Evolutionary conservation across 1,140 invertebrate species (phyloP).

Genomic region (Cecropterus lyciades): DNA sequence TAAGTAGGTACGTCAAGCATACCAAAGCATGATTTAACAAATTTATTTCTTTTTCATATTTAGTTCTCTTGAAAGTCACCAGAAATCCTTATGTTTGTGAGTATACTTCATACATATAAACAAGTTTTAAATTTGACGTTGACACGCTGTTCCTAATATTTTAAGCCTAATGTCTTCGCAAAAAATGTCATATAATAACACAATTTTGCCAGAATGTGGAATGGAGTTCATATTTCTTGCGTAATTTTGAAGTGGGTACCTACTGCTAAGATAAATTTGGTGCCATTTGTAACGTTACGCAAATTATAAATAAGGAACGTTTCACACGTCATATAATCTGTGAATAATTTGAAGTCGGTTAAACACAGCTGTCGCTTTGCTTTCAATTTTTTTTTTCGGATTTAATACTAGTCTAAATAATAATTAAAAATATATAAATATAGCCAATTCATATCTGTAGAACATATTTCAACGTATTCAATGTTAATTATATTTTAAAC

Average conservation of each 20-base stretch:
- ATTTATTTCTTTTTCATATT: constrained; percentile 3
- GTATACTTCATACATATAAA: too few species aligned
- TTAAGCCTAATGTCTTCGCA: constrained; percentile 4
- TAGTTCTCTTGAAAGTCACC: too few species aligned
- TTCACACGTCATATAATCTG: neutral
- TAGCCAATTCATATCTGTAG: too few species aligned
- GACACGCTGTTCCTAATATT: constrained; percentile 8
- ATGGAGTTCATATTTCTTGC: constrained; percentile 38
- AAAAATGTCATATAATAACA: constrained; percentile 22
- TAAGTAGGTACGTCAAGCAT: too few species aligned
- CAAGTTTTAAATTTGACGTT: constrained; percentile 1
- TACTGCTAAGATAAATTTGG: constrained; percentile 31
- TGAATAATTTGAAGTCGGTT: neutral
- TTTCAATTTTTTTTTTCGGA: neutral
- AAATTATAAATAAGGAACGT: constrained; percentile 9
- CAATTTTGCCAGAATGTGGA: constrained; percentile 26
- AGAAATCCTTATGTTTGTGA: too few species aligned
- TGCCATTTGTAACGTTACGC: constrained; percentile 23
- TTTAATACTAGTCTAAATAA: too few species aligned
- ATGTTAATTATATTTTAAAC: too few species aligned
- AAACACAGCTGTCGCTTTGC: neutral
- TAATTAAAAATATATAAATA: too few species aligned
- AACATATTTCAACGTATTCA: too few species aligned
- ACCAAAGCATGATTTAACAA: too few species aligned
- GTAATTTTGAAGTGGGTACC: constrained; percentile 39